A percentile compares a stretch with the other conserved stretches of the same genome.
Evolutionary conservation across 2,113 vertebrate genomes (phyloP).

Genomic region (Ardeotis arabs): DNA sequence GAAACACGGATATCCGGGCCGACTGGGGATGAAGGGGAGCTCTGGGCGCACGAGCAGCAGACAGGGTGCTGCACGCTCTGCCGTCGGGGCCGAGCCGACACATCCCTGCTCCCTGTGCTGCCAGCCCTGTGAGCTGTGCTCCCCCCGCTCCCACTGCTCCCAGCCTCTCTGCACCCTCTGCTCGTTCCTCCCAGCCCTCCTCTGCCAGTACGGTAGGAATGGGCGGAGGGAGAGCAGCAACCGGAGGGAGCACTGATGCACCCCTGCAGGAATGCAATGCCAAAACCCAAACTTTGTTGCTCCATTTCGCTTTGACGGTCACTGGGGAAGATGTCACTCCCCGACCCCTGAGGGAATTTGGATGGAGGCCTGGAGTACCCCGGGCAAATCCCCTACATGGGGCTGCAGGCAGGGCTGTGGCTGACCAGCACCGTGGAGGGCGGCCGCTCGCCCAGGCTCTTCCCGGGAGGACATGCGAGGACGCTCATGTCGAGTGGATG

Average conservation of each 20-base stretch:
- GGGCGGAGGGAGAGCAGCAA: not conserved
- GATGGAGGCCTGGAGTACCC: not conserved
- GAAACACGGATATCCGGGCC: not conserved
- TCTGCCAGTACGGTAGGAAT: not conserved
- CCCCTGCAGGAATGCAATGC: not conserved
- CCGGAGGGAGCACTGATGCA: not conserved
- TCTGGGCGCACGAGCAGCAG: not conserved
- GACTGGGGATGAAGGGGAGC: not conserved
- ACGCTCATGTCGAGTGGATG: not conserved
- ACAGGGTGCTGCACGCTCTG: fast-evolving
- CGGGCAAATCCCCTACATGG: not conserved
- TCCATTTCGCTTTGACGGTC: not conserved
- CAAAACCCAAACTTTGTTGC: not conserved
- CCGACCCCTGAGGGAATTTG: fast-evolving
- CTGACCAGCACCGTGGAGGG: not conserved
- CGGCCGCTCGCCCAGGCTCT: fast-evolving
- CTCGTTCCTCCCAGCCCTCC: not conserved
- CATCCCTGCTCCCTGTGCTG: not conserved
- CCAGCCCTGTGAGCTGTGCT: not conserved
- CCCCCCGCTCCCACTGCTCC: not conserved
- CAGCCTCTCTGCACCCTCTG: not conserved
- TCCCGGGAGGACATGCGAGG: not conserved
- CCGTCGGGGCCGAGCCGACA: fast-evolving
- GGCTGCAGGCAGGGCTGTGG: not conserved
- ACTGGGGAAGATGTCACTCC: not conserved